Evolutionary conservation across 2,797 vertebrate species (phyloP), one percentile per base, ranked within the genome.

Genomic region (Pseudochaenichthys georgianus): DNA sequence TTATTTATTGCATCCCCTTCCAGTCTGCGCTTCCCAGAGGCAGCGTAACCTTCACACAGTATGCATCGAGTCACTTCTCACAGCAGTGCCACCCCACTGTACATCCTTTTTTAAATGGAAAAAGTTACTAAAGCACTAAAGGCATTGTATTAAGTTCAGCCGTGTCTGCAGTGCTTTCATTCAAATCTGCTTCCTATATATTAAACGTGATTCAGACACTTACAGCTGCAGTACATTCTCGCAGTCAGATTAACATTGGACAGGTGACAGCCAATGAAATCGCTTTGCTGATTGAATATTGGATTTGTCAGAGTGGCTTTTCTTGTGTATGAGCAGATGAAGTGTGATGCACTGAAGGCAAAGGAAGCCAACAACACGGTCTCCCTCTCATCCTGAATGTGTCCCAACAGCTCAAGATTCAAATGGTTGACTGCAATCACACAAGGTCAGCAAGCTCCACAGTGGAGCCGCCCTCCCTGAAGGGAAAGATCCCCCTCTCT

Each of bases 1-100:
- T 73, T 52, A 73, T 74, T 31, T 55, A 82, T 77, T 42, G 60
- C 28, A 47, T 66, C 21, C 55, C 66, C 62, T 65, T 62, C 38
- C 59, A 63, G 51, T 68, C 64, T 9, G 12, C 10, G 41, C 64
- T 62, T 70, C 55, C 64, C 48, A 61, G 31, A 52, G 62, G 72
- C 45, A 38, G 57, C 62, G 50, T 55, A 66, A 55, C 28, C 11
- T 64, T 48, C 48, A 67, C 78, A 66, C 60, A 57, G 57, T 67
- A 61, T 38, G 31, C 19, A 42, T 48, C 43, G 8, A 57, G n/a
- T 58, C 72, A 23, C 17, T 55, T 43, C 48, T 59, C 31, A 42
- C 19, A 47, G 50, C 23, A 17, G 38, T 21, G 50, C 34, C 47
- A 43, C 21, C 21, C 57, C 4, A 8, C 13, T 38, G 4, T 17